Conservation (phyloP, 2,888 invertebrate species). For the Pseudococcus jackbeardsleyi region DNA sequence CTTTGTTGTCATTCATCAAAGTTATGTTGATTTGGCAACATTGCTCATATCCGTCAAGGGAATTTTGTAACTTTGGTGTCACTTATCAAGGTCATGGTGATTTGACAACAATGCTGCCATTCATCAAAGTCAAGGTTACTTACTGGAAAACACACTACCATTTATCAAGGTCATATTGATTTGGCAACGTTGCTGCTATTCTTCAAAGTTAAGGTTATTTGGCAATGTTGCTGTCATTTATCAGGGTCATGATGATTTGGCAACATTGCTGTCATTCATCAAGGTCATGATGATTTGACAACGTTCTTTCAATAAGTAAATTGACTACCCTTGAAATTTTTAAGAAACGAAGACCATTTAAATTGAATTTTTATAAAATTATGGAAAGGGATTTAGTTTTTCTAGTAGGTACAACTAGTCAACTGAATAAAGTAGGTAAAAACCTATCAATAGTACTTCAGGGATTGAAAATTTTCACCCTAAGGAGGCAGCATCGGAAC, state of each 20-base stretch:
- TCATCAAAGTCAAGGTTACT: neutral
- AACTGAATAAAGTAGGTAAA: too few species aligned
- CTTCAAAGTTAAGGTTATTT: neutral
- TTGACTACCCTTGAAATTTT: neutral
- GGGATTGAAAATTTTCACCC: neutral
- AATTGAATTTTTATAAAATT: neutral
- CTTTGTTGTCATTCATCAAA: neutral
- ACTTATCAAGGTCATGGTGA: neutral
- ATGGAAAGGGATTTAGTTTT: neutral
- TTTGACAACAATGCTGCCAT: neutral
- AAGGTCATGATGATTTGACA: neutral
- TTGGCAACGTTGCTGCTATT: neutral
- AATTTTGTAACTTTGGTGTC: neutral
- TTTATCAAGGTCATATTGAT: neutral
- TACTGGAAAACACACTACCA: neutral
- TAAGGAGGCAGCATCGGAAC: neutral
- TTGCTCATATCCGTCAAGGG: neutral
- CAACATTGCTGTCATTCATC: neutral
- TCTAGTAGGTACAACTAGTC: too few species aligned
- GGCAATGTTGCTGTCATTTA: neutral
- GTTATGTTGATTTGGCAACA: neutral
- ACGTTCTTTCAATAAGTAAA: neutral
- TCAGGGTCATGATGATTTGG: neutral
- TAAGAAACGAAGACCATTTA: neutral
- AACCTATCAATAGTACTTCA: too few species aligned